Conservation (phyloP, 2,797 vertebrate genomes). For the Apogon talboti region DNA sequence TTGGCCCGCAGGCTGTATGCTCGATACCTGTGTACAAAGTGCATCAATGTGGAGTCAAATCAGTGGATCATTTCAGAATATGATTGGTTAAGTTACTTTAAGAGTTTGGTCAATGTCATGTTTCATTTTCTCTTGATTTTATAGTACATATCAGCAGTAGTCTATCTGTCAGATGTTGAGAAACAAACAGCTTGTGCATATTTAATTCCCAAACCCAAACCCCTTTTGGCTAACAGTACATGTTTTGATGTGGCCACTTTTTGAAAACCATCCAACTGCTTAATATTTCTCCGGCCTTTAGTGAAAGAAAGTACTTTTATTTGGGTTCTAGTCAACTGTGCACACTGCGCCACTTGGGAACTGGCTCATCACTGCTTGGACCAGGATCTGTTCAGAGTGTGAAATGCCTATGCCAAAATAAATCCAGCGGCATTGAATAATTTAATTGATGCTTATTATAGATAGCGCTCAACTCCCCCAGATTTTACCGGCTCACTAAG, state of each 20-base stretch:
- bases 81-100: too few relatives aligned
- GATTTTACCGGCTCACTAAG: conserved; percentile 74
- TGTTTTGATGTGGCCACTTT: conserved; percentile 36
- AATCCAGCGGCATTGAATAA: conserved; percentile 78
- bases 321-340: conserved; percentile 38
- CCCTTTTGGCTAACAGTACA: conserved; percentile 26
- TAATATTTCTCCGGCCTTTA: conserved; percentile 47
- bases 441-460: conserved; percentile 84
- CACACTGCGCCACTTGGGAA: conserved; percentile 38
- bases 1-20: too few relatives aligned
- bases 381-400: conserved; percentile 63
- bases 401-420: conserved; percentile 73
- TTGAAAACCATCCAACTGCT: conserved; percentile 33
- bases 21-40: neutral
- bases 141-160: neutral
- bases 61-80: too few relatives aligned
- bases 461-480: conserved; percentile 69
- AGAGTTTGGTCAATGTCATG: too few relatives aligned
- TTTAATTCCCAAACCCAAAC: conserved; percentile 40
- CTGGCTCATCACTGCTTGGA: conserved; percentile 61
- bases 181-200: conserved; percentile 48
- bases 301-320: conserved; percentile 30
- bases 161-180: conserved; percentile 45
- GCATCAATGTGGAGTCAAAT: too few relatives aligned
- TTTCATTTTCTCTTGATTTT: too few relatives aligned